Base-by-base conservation (phyloP, 2,113 vertebrate species). In the Heptranchias perlo region DNA sequence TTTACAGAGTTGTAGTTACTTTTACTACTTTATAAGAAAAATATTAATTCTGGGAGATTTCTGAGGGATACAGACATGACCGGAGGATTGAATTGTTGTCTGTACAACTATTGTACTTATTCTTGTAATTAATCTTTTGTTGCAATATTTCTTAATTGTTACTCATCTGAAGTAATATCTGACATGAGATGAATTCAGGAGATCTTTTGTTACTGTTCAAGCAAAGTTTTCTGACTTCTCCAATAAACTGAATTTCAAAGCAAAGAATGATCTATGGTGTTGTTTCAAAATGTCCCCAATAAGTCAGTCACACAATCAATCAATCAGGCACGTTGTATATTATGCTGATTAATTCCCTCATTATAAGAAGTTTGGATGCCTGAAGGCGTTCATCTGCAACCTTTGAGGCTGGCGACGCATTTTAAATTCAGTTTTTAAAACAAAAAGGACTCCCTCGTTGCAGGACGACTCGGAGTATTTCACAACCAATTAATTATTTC, bases 171-270 rank as follows among this genome's bases (percentile, higher is more conserved):
- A 93, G 54, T 39, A 35, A 23, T 94, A 62, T 35, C 54, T 64
- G 35, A 65, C 58, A 44, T 8, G 52, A 7, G 44, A 14, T 16
- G 25, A 62, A 65, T 28, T 58, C 21, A 16, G 16, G 0, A 28
- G 31, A 52, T 31, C 14, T 28, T 62, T 62, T 62, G 58, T 65
- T 44, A 39, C 3, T 89, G 58, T 35, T 14, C n/a, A 39, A 47
- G 82, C 82, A 1, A 94, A 23, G 18, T 94, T 65, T 65, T 94
- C 35, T 64, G 61, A 65, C 35, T 25, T 62, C 44, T n/a, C 54
- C n/a, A 94, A 94, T 94, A 94, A 94, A 94, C n/a, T 62, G n/a
- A 65, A 25, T 94, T 65, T 39, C n/a, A 44, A 92, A 65, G 39
- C 18, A 94, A 64, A 23, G 84, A 54, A 89, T 89, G 39, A 44